Evolutionary conservation across 2,888 invertebrate genomes (phyloP), one percentile per base, ranked within the genome.

Genomic region (Elegia similella): DNA sequence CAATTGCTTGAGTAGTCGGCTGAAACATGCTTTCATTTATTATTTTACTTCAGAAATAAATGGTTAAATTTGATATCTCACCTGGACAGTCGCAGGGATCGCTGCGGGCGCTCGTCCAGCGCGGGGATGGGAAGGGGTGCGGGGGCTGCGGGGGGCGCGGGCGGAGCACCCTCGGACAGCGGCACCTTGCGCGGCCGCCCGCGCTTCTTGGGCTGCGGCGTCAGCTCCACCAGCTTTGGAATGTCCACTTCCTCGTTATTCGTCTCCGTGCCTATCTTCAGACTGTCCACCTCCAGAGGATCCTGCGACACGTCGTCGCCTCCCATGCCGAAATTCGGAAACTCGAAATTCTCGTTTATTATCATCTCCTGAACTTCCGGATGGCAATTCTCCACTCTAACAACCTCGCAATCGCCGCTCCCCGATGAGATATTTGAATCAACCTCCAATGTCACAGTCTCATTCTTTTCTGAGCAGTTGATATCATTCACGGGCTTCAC

Each of bases 141-240:
- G 6, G 64, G 59, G 7, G 67, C 60, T 0, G 83, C 62, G 6
- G 65, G 58, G 6, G 65, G 58, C 7, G 67, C 60, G 0, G 84
- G 77, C 65, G 84, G 83, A 6, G 82, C 75, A 12, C 77, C 78
- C 60, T 89, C 91, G 0, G 86, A 80, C 1, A 88, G 64, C 0
- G 88, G 89, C 55, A 86, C 62, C 63, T 92, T 92, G 12, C 92
- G 79, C 13, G 92, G 92, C 46, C 92, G 80, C 7, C 92, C 92
- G 6, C 92, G 84, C 67, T 90, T 92, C 62, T 84, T 88, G 1
- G 91, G 91, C 63, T 86, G 84, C 6, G 92, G 91, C 16, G 91
- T 91, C 60, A 83, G 65, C 56, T 78, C 78, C 23, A 80, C 73
- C 13, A 63, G 61, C 57, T 75, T 75, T 34, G 80, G 70, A 67